phyloP scores from a whole-genome alignment of 2,888 invertebrate genomes.

The Agrochola macilenta region DNA sequence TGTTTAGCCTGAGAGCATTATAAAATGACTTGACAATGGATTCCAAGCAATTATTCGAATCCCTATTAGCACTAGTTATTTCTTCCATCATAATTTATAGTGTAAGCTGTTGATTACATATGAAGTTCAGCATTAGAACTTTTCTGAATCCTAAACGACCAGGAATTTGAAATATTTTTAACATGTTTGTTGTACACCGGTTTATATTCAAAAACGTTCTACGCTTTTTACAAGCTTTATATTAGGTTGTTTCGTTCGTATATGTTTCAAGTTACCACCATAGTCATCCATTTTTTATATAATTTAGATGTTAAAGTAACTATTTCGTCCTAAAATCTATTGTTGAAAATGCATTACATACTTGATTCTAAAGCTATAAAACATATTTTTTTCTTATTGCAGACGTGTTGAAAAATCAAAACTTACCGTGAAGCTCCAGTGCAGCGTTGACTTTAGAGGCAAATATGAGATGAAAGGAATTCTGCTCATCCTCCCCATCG shows the following conservation, averaged over 20 bases:
- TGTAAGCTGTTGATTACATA: not conserved
- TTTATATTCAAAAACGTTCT: not conserved
- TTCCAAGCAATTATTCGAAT: not conserved
- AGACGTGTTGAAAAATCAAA: slow-evolving; percentile 66
- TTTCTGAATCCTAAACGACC: not conserved
- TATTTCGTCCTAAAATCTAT: not conserved
- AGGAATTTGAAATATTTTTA: not conserved
- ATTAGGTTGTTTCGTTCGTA: no score
- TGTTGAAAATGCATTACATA: not conserved
- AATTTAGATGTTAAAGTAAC: not conserved
- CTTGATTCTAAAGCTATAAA: not conserved
- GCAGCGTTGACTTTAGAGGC: slow-evolving; percentile 70
- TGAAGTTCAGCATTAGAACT: not conserved
- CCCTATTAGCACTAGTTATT: not conserved
- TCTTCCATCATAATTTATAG: not conserved
- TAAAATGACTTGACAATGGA: no score
- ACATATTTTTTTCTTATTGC: slow-evolving; percentile 37
- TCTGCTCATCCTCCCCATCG: slow-evolving; percentile 71
- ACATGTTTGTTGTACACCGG: no score
- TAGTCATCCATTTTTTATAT: no score
- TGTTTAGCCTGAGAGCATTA: no score
- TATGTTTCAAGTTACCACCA: no score
- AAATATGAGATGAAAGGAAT: slow-evolving; percentile 76
- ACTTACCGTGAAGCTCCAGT: slow-evolving; percentile 66
- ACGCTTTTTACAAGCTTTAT: not conserved